Percentiles rank a stretch among this genome's conserved stretches.
phyloP scores from a whole-genome alignment of 1,140 invertebrate genomes.

The Drosophila sulfurigaster region DNA sequence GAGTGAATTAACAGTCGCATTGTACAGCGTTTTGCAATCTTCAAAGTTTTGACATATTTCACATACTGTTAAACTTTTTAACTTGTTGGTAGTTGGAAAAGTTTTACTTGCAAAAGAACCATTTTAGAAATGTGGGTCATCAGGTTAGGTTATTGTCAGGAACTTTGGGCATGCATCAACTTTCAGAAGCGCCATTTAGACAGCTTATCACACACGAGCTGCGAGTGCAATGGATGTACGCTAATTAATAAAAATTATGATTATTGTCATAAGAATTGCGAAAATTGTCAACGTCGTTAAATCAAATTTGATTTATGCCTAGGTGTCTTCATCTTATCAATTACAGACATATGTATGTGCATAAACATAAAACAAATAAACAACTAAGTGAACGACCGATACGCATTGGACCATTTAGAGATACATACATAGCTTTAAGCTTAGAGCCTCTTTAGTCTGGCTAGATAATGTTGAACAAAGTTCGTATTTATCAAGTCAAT shows the following conservation, averaged over 20 bases:
- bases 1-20: background rate
- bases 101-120: background rate
- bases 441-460: background rate
- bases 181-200: background rate
- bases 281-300: slow-evolving; percentile 24
- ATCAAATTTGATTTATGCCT: slow-evolving; percentile 39
- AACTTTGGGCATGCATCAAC: too few relatives aligned
- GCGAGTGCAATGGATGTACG: background rate
- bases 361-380: slow-evolving; percentile 24
- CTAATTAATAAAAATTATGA: slow-evolving; percentile 46
- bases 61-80: background rate
- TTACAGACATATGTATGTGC: slow-evolving; percentile 16
- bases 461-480: slow-evolving; percentile 2
- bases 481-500: slow-evolving; percentile 4
- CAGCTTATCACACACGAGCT: slow-evolving; percentile 2
- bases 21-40: background rate
- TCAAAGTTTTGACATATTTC: slow-evolving; percentile 1
- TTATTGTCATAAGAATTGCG: slow-evolving; percentile 29
- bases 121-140: slow-evolving; percentile 2
- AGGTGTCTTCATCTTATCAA: slow-evolving; percentile 33
- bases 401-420: slow-evolving; percentile 6
- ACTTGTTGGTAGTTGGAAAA: background rate
- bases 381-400: slow-evolving; percentile 45
- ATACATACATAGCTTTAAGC: background rate
- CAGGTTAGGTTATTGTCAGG: background rate